Percentiles rank a stretch among this genome's conserved stretches.
Evolutionary conservation across 2,888 invertebrate species (phyloP).

Genomic region (Macaria notata): DNA sequence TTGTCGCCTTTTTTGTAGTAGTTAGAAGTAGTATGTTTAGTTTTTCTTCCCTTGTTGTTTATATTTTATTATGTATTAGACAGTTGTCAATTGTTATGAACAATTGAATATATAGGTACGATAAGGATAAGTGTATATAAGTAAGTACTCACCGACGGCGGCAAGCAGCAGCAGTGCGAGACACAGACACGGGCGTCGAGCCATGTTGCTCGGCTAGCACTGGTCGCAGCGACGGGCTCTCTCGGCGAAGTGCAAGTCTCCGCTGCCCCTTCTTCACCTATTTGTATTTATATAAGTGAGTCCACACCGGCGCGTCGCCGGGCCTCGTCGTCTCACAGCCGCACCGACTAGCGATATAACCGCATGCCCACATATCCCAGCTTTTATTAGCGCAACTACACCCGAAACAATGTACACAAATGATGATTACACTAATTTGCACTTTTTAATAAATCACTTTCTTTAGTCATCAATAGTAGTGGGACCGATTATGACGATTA

Average conservation of each 20-base stretch:
- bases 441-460: conserved; percentile 43
- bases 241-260: conserved; percentile 77
- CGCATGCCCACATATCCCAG: conserved; percentile 48
- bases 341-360: conserved; percentile 57
- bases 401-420: conserved; percentile 46
- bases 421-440: conserved; percentile 46
- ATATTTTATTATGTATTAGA: no score
- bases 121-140: conserved; percentile 13
- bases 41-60: no score
- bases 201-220: conserved; percentile 80
- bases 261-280: conserved; percentile 78
- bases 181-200: conserved; percentile 79
- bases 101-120: no score
- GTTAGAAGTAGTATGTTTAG: no score
- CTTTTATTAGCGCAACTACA: conserved; percentile 65
- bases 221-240: conserved; percentile 68
- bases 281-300: conserved; percentile 80
- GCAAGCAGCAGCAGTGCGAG: conserved; percentile 73
- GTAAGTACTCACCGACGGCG: conserved; percentile 72
- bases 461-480: conserved; percentile 11
- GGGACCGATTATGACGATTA: no score
- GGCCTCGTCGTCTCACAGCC: conserved; percentile 60
- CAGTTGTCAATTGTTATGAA: no score
- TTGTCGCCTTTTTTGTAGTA: no score
- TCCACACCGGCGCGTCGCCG: conserved; percentile 52